Base-by-base conservation (phyloP, 1,140 invertebrate genomes). In the Elymnias hypermnestra region DNA sequence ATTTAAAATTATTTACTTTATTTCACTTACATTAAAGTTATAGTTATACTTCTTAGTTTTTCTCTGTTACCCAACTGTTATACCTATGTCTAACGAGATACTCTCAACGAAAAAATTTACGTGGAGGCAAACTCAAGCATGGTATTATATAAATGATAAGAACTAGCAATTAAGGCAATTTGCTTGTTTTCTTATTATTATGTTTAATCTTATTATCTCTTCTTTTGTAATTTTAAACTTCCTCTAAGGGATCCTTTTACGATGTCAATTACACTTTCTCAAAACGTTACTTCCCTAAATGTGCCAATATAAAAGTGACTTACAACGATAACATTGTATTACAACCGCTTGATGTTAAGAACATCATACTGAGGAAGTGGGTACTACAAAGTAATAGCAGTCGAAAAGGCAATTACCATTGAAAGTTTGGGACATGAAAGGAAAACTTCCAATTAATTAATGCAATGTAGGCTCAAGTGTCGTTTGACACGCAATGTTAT, bases 361-460 rank as follows among this genome's bases (percentile, higher is more conserved):
- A 48, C 52, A 37, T 48, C 43, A 48, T 54, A 48, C 43, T 37
- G 12, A 26, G 36, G 33, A 42, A 58, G 44, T 44, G 41, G 39
- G 40, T 43, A 55, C 54, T 44, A 60, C 54, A 55, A 51, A 57
- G 53, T 65, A 64, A 64, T 53, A 50, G 55, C 45, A 36, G 53
- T 53, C 48, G 45, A 57, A 67, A 69, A 62, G 57, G 54, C 62
- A 63, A 72, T 71, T 66, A 75, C 64, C 66, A 58, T 56, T 57
- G 50, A 53, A 63, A 64, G 48, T 67, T 72, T 52, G 37, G 47
- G 35, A 57, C 55, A 53, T 56, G 53, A 48, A 60, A 56, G 61
- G 54, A 66, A 61, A 67, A 53, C 40, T 56, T 66, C 56, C 58
- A 63, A 72, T 75, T 75, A 68, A 74, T 72, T 65, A 72, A 70